phyloP scores from a whole-genome alignment of 2,888 invertebrate species.

The Drosophila robusta region DNA sequence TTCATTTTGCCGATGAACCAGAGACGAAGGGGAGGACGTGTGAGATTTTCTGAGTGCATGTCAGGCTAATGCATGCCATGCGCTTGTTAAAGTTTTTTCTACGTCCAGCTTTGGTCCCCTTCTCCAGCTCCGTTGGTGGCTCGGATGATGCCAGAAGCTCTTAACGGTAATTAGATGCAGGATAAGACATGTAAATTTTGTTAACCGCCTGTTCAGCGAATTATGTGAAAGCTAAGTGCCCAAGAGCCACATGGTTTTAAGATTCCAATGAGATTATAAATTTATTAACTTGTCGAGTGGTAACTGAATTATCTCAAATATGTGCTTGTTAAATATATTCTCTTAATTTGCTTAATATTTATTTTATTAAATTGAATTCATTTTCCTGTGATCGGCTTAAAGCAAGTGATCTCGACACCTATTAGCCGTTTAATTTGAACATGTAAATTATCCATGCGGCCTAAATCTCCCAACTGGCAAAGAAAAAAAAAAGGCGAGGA shows the following conservation, averaged over 20 bases:
- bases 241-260: conserved; percentile 23
- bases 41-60: conserved; percentile 46
- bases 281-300: conserved; percentile 23
- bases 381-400: no score
- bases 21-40: conserved; percentile 13
- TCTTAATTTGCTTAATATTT: no score
- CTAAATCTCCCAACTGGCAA: conserved; percentile 12
- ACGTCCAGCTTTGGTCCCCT: conserved; percentile 8
- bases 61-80: conserved; percentile 65
- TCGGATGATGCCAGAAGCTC: conserved; percentile 57
- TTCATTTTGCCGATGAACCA: conserved; percentile 30
- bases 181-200: conserved; percentile 61
- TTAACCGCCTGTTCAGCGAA: conserved; percentile 37
- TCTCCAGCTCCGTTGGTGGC: conserved; percentile 35
- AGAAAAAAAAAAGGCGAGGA: conserved; percentile 7
- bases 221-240: conserved; percentile 24
- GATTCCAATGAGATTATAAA: conserved; percentile 36
- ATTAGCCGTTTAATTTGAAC: not conserved
- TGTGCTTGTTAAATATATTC: no score
- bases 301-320: not conserved
- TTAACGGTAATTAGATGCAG: conserved; percentile 71
- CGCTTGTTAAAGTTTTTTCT: conserved; percentile 40
- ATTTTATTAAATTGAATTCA: no score
- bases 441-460: conserved; percentile 7
- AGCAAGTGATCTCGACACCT: not conserved